phyloP scores from a whole-genome alignment of 2,113 vertebrate species.

The Vicugna pacos region DNA sequence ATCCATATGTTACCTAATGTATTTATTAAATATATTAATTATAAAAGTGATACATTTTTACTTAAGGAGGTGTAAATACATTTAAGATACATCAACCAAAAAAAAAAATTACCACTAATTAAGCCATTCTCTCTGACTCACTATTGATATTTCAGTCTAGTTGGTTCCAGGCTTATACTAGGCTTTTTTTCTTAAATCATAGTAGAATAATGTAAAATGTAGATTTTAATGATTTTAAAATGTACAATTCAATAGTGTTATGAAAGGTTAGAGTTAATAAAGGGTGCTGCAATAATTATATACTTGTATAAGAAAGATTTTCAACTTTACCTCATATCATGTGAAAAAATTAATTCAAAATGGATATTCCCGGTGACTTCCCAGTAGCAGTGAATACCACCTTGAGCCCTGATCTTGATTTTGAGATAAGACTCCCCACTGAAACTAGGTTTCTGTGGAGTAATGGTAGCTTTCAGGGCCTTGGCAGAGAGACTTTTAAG shows the following conservation, averaged over 20 bases:
- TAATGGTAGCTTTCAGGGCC: neutral
- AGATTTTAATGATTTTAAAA: neutral
- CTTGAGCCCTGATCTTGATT: neutral
- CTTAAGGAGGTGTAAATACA: neutral
- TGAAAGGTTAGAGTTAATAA: neutral
- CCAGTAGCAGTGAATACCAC: neutral
- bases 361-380: neutral
- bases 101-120: neutral
- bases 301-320: neutral
- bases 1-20: neutral
- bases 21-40: neutral
- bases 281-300: neutral
- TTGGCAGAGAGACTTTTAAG: neutral
- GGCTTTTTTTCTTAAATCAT: neutral
- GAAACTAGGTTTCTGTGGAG: neutral
- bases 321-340: neutral
- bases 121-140: neutral
- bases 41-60: neutral
- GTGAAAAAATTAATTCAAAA: neutral
- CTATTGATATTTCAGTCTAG: neutral
- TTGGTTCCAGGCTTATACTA: neutral
- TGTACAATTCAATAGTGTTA: neutral
- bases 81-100: neutral
- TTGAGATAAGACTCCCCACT: neutral
- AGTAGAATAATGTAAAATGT: neutral